Conservation (phyloP, 2,797 vertebrate genomes). For the Scyliorhinus canicula region DNA sequence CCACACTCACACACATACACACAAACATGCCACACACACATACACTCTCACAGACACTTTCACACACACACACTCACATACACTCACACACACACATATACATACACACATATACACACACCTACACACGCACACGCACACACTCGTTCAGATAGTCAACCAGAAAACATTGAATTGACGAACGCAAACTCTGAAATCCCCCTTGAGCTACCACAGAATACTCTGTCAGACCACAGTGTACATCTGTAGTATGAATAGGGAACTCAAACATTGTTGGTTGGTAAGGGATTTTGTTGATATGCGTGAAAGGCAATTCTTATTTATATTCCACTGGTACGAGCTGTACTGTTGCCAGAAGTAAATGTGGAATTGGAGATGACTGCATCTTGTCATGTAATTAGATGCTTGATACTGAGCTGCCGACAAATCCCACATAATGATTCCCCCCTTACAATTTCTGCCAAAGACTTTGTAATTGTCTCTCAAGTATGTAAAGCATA, state of each 20-base stretch:
- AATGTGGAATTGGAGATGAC: background rate
- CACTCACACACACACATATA: too few relatives aligned
- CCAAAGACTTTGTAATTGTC: background rate
- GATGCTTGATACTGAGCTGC: background rate
- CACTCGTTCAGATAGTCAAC: background rate
- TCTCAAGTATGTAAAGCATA: background rate
- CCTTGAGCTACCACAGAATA: background rate
- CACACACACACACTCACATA: too few relatives aligned
- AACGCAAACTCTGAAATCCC: background rate
- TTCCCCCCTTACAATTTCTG: background rate
- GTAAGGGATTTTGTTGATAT: background rate
- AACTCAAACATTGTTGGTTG: background rate
- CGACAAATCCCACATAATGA: slow-evolving; percentile 11
- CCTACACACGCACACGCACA: background rate
- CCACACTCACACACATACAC: too few relatives aligned
- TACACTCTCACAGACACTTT: too few relatives aligned
- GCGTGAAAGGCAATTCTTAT: background rate
- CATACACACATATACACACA: too few relatives aligned
- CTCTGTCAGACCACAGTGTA: background rate
- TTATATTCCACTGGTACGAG: background rate
- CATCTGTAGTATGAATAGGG: background rate
- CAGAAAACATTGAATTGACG: background rate
- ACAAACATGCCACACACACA: too few relatives aligned
- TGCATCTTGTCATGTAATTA: background rate
- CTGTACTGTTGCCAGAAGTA: background rate